Percentiles rank a stretch among this genome's conserved stretches.
phyloP scores from a whole-genome alignment of 2,113 vertebrate genomes.

The Aptenodytes forsteri region DNA sequence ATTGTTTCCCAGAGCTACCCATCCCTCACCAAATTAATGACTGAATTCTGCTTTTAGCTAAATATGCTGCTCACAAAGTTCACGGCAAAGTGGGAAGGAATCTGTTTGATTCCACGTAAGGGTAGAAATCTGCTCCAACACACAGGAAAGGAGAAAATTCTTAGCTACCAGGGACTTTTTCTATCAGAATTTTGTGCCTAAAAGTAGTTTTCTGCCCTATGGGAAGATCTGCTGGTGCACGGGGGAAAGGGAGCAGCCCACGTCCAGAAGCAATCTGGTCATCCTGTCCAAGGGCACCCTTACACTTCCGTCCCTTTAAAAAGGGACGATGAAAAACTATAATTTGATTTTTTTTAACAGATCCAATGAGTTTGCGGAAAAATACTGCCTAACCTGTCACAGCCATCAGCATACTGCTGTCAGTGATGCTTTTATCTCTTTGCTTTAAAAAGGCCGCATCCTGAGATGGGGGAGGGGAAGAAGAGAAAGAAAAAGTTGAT shows the following conservation, averaged over 20 bases:
- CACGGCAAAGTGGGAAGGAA: not conserved
- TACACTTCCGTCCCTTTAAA: not conserved
- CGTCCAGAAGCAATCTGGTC: not conserved
- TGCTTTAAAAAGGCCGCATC: constrained; percentile 25
- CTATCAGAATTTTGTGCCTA: not conserved
- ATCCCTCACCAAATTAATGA: not conserved
- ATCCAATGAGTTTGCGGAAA: not conserved
- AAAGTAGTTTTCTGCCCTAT: not conserved
- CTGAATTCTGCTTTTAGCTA: not conserved
- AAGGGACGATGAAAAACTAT: not conserved
- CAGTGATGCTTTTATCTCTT: constrained; percentile 36
- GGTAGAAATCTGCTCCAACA: not conserved
- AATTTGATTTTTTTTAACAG: not conserved
- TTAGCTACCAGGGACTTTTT: not conserved
- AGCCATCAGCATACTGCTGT: constrained; percentile 15
- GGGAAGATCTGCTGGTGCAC: not conserved
- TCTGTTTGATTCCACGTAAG: not conserved
- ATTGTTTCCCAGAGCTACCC: not conserved
- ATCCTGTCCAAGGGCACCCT: not conserved
- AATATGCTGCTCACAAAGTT: not conserved
- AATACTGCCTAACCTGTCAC: not conserved
- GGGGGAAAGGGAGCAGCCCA: not conserved
- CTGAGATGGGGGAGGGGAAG: not conserved
- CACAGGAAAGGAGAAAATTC: not conserved
- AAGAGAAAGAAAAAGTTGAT: not conserved